Percentiles rank a stretch among this genome's conserved stretches.
Evolutionary conservation across 2,113 vertebrate species (phyloP).

Genomic region (Oophaga pumilio): DNA sequence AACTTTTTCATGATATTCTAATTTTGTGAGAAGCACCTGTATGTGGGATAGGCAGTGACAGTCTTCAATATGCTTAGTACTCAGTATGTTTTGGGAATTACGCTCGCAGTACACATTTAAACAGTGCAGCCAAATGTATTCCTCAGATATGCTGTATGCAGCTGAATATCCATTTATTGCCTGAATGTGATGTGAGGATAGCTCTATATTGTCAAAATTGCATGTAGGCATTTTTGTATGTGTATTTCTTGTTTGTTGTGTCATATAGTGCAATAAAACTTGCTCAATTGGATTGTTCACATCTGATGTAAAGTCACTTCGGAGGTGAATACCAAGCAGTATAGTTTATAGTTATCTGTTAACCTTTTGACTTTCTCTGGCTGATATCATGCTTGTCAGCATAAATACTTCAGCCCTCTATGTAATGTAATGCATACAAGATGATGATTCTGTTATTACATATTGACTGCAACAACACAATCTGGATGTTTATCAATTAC

Average conservation of each 20-base stretch:
- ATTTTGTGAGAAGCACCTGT: too few relatives aligned
- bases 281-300: background rate
- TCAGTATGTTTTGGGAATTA: too few relatives aligned
- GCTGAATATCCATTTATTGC: too few relatives aligned
- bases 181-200: background rate
- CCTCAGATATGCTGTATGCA: too few relatives aligned
- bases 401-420: background rate
- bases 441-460: background rate
- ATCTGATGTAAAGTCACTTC: background rate
- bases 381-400: background rate
- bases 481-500: background rate
- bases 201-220: background rate
- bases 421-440: conserved; percentile 9
- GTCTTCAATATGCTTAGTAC: too few relatives aligned
- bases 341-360: background rate
- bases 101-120: too few relatives aligned
- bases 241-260: background rate
- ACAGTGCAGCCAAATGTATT: too few relatives aligned
- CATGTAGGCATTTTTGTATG: background rate
- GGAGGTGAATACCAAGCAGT: conserved; percentile 1
- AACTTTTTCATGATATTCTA: too few relatives aligned
- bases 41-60: too few relatives aligned
- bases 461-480: background rate
- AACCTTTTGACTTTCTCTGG: conserved; percentile 10
- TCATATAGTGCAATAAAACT: background rate